phyloP scores from a whole-genome alignment of 2,797 vertebrate genomes.

The Catamblyrhynchus diadema region DNA sequence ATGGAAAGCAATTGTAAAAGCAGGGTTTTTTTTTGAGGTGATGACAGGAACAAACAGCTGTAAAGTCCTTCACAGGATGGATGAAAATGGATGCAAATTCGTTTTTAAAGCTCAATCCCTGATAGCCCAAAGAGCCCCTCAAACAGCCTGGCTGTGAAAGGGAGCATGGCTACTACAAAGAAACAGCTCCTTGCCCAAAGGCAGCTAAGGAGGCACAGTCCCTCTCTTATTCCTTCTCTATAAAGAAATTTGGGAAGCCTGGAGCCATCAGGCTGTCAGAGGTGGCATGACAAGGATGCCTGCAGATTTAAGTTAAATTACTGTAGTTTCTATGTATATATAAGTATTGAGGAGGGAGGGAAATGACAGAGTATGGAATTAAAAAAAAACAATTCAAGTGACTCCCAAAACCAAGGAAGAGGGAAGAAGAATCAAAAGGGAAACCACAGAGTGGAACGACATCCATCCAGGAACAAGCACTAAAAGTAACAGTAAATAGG shows the following conservation, averaged over 20 bases:
- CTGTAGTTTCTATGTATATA: accelerated
- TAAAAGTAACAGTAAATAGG: not conserved
- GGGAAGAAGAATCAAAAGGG: not conserved
- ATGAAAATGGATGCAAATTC: not conserved
- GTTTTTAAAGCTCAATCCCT: not conserved
- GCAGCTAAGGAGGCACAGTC: too few relatives aligned
- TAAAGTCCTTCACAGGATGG: not conserved
- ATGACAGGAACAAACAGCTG: not conserved
- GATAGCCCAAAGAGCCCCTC: not conserved
- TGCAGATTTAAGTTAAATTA: not conserved
- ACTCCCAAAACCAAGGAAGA: not conserved
- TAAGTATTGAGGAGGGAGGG: not conserved
- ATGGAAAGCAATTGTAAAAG: not conserved
- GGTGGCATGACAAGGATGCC: not conserved
- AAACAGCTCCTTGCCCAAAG: not conserved
- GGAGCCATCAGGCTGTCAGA: not conserved
- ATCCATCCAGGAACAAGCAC: not conserved
- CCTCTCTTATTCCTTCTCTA: not conserved
- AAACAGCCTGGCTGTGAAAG: not conserved
- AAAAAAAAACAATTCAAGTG: not conserved
- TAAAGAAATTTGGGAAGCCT: not conserved
- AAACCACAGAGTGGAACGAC: not conserved
- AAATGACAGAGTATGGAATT: not conserved
- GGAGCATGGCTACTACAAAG: accelerated
- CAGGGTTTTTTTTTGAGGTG: not conserved